Conservation (phyloP, 2,113 vertebrate genomes). For the Lampris megalopsis region DNA sequence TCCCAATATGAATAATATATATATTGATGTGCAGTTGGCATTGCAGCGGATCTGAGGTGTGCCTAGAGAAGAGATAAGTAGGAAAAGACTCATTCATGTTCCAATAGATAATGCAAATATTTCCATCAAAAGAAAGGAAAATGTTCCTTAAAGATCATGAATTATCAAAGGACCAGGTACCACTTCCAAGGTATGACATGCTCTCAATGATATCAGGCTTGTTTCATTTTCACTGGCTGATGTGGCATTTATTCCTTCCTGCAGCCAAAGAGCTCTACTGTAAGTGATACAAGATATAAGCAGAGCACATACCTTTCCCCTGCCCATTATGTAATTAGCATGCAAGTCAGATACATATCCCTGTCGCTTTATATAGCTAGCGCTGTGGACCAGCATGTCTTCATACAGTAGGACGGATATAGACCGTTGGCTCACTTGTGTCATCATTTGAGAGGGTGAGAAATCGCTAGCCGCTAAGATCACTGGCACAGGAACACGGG, state of each 20-base stretch:
- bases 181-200: not conserved
- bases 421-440: conserved; percentile 37
- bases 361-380: conserved; percentile 62
- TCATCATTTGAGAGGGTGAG: conserved; percentile 34
- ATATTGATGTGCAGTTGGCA: not conserved
- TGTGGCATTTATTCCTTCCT: not conserved
- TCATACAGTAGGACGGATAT: conserved; percentile 41
- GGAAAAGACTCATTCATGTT: not conserved
- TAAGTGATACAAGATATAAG: conserved; percentile 9
- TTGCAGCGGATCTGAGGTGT: not conserved
- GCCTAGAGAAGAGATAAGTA: not conserved
- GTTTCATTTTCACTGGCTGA: conserved; percentile 17
- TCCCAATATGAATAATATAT: too few relatives aligned
- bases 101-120: not conserved
- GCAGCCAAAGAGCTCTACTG: conserved; percentile 19
- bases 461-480: conserved; percentile 28
- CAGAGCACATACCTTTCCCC: conserved; percentile 23
- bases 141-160: not conserved
- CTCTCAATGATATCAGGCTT: not conserved
- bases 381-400: conserved; percentile 32
- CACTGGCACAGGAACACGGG: not conserved
- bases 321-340: conserved; percentile 59
- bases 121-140: not conserved
- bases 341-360: conserved; percentile 38
- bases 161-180: conserved; percentile 27